Base-by-base conservation (phyloP, 2,113 vertebrate genomes). In the Sylvia atricapilla region DNA sequence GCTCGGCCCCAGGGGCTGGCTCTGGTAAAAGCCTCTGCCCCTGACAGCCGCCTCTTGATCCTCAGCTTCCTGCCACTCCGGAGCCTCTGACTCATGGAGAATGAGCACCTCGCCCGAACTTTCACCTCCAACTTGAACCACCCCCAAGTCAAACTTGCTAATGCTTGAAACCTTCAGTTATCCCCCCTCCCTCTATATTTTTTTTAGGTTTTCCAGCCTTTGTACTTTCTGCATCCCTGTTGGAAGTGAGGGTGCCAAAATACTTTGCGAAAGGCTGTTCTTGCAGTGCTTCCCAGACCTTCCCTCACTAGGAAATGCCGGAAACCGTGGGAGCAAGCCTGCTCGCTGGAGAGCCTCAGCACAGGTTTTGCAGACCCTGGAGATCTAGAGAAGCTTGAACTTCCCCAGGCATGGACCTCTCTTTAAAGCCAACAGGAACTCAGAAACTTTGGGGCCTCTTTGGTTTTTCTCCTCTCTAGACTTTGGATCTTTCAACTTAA, bases 381-480 rank as follows among this genome's bases (percentile, higher is more conserved):
- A 95, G 84, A 94, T 73, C 47, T 86, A 66, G 46, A 96, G 79
- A 86, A 92, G 85, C 85, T 89, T 75, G 84, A 93, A 87, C 90
- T 78, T 95, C 82, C 58, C 52, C 49, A 93, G 44, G 18, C 63
- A 1, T 37, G 72, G 87, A 89, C 78, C 46, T 50, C 35, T 89
- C 66, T 95, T 76, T 73, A 95, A 96, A 95, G 92, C 79, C 93
- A 96, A 91, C 79, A 95, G 93, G 85, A 95, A 81, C 68, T 90
- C 1, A 12, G 93, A 92, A 97, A 90, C 64, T 88, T 93, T 75
- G 83, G 44, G 83, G 88, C 85, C 94, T 96, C 79, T 91, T 91
- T 37, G 52, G n/a, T 90, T 95, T 93, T 11, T 19, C 68, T 93
- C 16, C 69, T 94, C 56, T 78, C 28, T 72, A 90, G 92, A 77